Conservation (phyloP, 2,797 vertebrate species). For the Phaenicophaeus curvirostris region DNA sequence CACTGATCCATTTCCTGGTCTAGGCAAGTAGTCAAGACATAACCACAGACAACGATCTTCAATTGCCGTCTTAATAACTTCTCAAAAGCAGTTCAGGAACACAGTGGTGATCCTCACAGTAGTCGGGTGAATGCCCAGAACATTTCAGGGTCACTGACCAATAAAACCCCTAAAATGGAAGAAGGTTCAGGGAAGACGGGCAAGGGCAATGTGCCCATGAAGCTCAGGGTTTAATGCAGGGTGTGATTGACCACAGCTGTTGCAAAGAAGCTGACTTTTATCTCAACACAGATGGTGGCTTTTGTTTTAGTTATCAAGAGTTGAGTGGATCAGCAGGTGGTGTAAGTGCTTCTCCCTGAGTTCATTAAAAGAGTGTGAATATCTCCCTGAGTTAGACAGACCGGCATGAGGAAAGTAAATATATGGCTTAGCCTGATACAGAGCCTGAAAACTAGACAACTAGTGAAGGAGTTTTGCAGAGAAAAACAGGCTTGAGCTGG, state of each 20-base stretch:
- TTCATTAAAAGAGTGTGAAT: no score
- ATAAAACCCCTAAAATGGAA: background rate
- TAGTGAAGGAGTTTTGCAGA: background rate
- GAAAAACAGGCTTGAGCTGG: background rate
- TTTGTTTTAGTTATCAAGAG: background rate
- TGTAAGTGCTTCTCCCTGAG: no score
- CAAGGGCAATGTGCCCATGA: background rate
- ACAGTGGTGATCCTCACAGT: background rate
- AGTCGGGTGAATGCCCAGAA: background rate
- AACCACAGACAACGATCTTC: background rate
- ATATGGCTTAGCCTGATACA: background rate
- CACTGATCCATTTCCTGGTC: background rate
- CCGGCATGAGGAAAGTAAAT: background rate
- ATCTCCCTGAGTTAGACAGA: no score
- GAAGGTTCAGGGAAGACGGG: background rate
- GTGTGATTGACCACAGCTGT: background rate
- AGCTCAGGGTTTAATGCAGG: background rate
- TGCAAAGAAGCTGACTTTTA: background rate
- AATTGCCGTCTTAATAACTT: background rate
- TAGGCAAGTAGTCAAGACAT: background rate
- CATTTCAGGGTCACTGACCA: background rate
- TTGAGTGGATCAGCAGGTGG: background rate
- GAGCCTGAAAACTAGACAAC: background rate
- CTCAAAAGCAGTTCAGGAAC: background rate
- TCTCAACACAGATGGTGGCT: background rate